Evolutionary conservation across 2,888 invertebrate species (phyloP).

Genomic region (Drosophila meridionalis): DNA sequence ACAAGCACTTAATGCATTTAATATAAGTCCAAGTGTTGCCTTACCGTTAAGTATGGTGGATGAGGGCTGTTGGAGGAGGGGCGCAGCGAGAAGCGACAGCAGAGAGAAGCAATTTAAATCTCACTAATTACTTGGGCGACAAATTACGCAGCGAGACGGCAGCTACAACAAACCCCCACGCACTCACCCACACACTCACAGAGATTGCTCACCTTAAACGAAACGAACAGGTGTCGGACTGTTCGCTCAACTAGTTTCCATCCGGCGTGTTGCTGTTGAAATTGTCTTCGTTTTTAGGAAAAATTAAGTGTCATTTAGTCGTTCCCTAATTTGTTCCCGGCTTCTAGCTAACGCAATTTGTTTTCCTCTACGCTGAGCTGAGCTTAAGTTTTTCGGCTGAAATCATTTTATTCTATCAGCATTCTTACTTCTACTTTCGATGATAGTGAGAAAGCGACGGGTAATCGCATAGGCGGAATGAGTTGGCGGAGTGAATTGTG

Average conservation of each 20-base stretch:
- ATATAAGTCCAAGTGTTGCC: slow-evolving; percentile 64
- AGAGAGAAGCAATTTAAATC: slow-evolving; percentile 83
- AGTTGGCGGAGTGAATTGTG: not conserved
- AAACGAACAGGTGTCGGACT: slow-evolving; percentile 54
- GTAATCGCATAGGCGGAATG: not conserved
- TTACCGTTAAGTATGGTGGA: slow-evolving; percentile 45
- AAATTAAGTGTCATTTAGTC: slow-evolving; percentile 75
- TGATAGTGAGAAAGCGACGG: not conserved
- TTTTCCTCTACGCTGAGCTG: not conserved
- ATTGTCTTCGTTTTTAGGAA: slow-evolving; percentile 66
- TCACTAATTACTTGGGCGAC: slow-evolving; percentile 84
- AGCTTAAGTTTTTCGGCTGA: not conserved
- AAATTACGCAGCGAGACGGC: slow-evolving; percentile 73
- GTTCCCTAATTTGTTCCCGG: slow-evolving; percentile 30
- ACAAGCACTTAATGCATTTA: slow-evolving; percentile 81
- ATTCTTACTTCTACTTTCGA: not conserved
- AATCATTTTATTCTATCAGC: not conserved
- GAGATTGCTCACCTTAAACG: slow-evolving; percentile 46
- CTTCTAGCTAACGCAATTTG: slow-evolving; percentile 9
- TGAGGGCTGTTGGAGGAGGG: not conserved
- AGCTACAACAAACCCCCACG: slow-evolving; percentile 31
- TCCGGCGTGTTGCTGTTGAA: slow-evolving; percentile 10
- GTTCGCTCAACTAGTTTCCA: slow-evolving; percentile 6
- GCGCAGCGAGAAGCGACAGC: slow-evolving; percentile 39
- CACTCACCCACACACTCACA: slow-evolving; percentile 3